Base-by-base conservation (phyloP, 2,888 invertebrate genomes). In the Trichogramma dendrolimi region DNA sequence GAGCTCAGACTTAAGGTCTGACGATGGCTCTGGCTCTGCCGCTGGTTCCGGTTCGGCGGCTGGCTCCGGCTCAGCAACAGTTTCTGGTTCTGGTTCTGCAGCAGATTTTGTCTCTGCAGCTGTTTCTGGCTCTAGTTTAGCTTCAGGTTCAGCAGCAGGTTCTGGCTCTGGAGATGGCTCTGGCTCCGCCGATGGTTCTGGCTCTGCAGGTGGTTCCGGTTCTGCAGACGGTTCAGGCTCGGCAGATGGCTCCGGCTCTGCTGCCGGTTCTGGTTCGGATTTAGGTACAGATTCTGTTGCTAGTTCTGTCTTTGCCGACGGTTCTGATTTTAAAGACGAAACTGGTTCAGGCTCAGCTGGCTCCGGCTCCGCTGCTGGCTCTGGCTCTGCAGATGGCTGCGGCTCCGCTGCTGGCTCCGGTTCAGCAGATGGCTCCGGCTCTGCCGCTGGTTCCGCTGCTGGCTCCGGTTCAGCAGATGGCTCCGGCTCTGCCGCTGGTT, bases 321-420 rank as follows among this genome's bases (percentile, higher is more conserved):
- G 49, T 1, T 72, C 77, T 4, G 72, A 75, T 66, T 75, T 72
- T 2, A 74, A 56, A 27, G 27, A 2, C 27, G 2, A 27, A 27
- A 27, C 27, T 2, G 73, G 73, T 65, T 71, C 72, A 69, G 50
- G 65, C 61, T 68, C 67, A 38, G 72, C 44, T 47, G 64, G 59
- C 49, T 51, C 52, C 61, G 76, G 59, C 43, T 67, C 66, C 39
- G 67, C 67, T 62, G 62, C 65, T 48, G 59, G 60, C 50, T 66
- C 70, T 66, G 80, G 76, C 4, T 59, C 67, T 67, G 69, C 78
- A 76, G 53, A 60, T 10, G 70, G 50, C 61, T 68, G 65, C 41
- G 59, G 70, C 61, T 68, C 69, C 7, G 67, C 52, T 68, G 64
- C 75, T 74, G 70, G 75, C 63, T 76, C 48, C 1, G 14, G 14